phyloP scores from a whole-genome alignment of 2,888 invertebrate species.

The Ptychoptera albimana region DNA sequence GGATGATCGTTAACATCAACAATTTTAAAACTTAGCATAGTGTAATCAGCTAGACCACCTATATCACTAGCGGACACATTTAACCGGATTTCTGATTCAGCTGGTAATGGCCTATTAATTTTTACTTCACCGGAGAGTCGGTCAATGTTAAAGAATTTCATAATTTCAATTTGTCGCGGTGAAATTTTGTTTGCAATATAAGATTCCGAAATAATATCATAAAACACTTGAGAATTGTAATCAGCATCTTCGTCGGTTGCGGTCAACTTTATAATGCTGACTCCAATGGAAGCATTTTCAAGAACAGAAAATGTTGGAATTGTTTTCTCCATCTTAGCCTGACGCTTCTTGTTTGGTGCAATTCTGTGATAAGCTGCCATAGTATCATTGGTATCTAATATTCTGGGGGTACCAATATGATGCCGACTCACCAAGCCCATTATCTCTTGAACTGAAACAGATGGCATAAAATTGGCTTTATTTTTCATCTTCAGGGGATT shows the following conservation, averaged over 20 bases:
- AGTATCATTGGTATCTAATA: conserved; percentile 11
- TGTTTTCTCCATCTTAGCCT: conserved; percentile 8
- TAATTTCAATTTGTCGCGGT: conserved; percentile 27
- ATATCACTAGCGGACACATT: conserved; percentile 63
- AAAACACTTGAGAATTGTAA: conserved; percentile 52
- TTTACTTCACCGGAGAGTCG: conserved; percentile 58
- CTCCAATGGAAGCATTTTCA: conserved; percentile 55
- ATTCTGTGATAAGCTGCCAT: neutral
- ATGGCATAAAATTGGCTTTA: neutral
- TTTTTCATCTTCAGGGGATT: neutral
- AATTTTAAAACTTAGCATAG: conserved; percentile 53
- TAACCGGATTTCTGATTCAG: conserved; percentile 58
- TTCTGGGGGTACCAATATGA: conserved; percentile 21
- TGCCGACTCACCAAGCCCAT: neutral
- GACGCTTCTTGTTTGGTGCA: neutral
- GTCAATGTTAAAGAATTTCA: conserved; percentile 59
- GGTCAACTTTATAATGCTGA: conserved; percentile 47
- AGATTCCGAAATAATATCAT: conserved; percentile 51
- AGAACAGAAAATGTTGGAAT: conserved; percentile 48
- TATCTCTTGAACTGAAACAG: neutral
- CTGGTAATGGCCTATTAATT: conserved; percentile 51
- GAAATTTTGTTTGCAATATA: conserved; percentile 33
- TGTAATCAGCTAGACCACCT: conserved; percentile 53
- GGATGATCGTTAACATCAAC: conserved; percentile 72
- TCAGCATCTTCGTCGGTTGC: conserved; percentile 60